Conservation (phyloP, 2,113 vertebrate genomes). For the Aplodontia rufa region DNA sequence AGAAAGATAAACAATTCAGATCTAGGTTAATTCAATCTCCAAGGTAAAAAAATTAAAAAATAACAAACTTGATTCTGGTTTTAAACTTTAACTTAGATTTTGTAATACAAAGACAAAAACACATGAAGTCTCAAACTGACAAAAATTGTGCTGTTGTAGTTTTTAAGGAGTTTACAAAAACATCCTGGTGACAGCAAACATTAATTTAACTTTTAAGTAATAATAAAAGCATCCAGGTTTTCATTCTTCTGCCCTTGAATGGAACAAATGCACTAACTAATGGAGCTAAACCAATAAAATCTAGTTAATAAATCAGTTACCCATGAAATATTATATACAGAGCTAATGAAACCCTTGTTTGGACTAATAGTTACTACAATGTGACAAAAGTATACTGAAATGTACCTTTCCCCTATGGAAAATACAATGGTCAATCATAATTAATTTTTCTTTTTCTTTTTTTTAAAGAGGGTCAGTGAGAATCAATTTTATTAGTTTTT, state of each 20-base stretch:
- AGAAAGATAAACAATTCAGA: background rate
- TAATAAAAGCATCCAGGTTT: background rate
- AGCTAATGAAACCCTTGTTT: conserved; percentile 29
- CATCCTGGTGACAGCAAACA: background rate
- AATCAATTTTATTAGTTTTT: too few relatives aligned
- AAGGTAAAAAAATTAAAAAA: background rate
- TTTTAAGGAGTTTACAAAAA: background rate
- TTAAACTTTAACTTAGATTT: conserved; percentile 14
- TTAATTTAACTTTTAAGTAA: background rate
- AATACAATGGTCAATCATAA: background rate
- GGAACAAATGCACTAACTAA: background rate
- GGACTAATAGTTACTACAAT: background rate
- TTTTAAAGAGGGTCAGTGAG: too few relatives aligned
- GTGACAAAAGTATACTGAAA: background rate
- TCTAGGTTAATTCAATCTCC: background rate
- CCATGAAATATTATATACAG: conserved; percentile 10
- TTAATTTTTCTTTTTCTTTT: too few relatives aligned
- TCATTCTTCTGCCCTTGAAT: background rate
- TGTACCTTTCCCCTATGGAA: background rate
- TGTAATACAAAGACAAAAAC: conserved; percentile 30
- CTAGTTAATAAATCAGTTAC: conserved; percentile 16
- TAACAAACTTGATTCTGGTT: background rate
- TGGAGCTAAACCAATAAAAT: background rate
- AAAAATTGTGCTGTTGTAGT: background rate
- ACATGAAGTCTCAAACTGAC: background rate